phyloP scores from a whole-genome alignment of 2,888 invertebrate species.

The Macropis europaea region DNA sequence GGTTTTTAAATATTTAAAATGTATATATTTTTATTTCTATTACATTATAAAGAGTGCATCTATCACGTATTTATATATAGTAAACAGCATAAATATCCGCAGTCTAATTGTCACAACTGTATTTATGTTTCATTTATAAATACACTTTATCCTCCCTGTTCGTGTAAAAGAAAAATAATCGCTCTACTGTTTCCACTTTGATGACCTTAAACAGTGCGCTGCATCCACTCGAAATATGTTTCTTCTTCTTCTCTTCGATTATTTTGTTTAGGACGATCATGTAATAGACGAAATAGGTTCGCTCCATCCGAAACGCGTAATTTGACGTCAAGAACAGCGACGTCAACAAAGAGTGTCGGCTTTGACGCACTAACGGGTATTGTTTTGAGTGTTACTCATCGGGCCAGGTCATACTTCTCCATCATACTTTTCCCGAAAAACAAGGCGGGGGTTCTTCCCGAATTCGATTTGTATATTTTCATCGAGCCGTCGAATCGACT shows the following conservation, averaged over 20 bases:
- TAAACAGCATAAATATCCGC: too few species aligned
- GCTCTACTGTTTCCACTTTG: not conserved
- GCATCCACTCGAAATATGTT: not conserved
- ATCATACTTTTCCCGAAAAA: not conserved
- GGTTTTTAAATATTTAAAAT: too few species aligned
- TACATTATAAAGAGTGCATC: too few species aligned
- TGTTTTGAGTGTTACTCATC: conserved; percentile 50
- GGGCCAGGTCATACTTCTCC: not conserved
- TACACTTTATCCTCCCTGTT: not conserved
- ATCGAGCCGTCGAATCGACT: conserved; percentile 30
- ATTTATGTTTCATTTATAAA: too few species aligned
- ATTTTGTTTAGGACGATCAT: not conserved
- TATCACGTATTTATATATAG: too few species aligned
- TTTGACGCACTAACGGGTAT: conserved; percentile 47
- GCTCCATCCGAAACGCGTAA: conserved; percentile 15
- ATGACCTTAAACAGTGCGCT: not conserved
- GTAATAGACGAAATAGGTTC: not conserved
- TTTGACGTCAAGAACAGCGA: conserved; percentile 31
- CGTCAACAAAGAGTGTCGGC: conserved; percentile 24
- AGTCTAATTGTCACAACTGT: too few species aligned
- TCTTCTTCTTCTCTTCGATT: not conserved
- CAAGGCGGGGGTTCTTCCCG: not conserved
- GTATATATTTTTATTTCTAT: too few species aligned
- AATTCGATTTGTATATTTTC: conserved; percentile 30
- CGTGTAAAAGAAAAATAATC: not conserved